Evolutionary conservation across 1,140 invertebrate genomes (phyloP).

Genomic region (Aphis gossypii): DNA sequence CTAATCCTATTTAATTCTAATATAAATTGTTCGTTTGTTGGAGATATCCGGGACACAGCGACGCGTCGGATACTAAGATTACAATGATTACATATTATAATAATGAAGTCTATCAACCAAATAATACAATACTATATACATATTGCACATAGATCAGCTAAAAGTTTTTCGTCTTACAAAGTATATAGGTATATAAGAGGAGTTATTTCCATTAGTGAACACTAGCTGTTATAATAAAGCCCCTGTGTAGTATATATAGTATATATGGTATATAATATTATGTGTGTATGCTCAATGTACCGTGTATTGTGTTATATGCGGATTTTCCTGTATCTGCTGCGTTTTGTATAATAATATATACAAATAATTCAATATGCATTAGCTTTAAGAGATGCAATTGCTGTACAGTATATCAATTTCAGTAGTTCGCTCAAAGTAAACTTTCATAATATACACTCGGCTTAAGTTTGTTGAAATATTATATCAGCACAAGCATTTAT

Average conservation of each 20-base stretch:
- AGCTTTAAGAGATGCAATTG: neutral
- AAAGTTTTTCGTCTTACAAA: neutral
- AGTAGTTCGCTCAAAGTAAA: neutral
- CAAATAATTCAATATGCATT: neutral
- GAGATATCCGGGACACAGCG: neutral
- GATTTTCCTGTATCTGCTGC: neutral
- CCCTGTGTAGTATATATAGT: too few relatives aligned
- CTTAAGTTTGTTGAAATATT: neutral
- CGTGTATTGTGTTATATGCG: neutral
- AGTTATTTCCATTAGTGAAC: neutral
- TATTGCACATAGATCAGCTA: neutral
- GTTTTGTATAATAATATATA: neutral
- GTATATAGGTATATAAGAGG: neutral
- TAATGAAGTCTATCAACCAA: constrained; percentile 4
- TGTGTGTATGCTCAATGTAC: neutral
- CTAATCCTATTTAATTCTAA: constrained; percentile 13
- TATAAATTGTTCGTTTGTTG: neutral
- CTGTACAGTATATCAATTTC: neutral
- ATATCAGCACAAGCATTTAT: neutral
- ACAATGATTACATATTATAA: neutral
- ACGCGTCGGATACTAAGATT: neutral
- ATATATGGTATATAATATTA: neutral
- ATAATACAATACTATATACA: neutral
- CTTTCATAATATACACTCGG: neutral
- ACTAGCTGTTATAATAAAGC: neutral